Conservation (phyloP, 2,797 vertebrate genomes). For the Molossus molossus region DNA sequence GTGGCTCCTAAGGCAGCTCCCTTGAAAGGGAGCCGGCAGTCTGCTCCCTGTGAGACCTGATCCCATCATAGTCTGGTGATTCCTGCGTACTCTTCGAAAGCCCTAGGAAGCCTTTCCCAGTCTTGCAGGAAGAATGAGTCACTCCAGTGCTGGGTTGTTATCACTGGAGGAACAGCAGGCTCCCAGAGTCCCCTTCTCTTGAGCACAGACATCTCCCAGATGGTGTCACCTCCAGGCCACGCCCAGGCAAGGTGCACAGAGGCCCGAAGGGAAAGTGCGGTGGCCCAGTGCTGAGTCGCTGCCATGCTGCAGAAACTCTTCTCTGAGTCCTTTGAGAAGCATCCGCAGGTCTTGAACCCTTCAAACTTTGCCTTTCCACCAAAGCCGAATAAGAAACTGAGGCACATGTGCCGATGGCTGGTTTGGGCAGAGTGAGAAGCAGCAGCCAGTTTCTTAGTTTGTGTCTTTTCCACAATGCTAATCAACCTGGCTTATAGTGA, state of each 20-base stretch:
- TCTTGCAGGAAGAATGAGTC: not conserved
- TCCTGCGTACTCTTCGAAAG: not conserved
- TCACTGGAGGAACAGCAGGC: not conserved
- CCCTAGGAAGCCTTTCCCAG: not conserved
- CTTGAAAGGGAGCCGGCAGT: not conserved
- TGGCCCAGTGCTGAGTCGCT: not conserved
- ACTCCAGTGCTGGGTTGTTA: not conserved
- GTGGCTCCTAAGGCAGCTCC: not conserved
- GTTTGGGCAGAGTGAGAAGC: conserved; percentile 54
- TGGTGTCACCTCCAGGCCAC: not conserved
- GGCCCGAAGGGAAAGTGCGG: not conserved
- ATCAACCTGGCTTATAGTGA: conserved; percentile 72
- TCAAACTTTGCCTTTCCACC: conserved; percentile 27
- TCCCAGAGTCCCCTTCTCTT: not conserved
- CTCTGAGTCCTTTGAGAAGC: not conserved
- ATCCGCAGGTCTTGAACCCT: not conserved
- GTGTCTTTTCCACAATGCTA: conserved; percentile 46
- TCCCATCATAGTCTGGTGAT: not conserved
- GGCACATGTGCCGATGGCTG: not conserved
- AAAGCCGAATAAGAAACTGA: not conserved
- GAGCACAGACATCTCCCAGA: not conserved
- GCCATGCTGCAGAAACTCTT: not conserved
- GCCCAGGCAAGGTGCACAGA: not conserved
- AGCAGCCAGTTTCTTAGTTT: conserved; percentile 60
- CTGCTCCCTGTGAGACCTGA: not conserved